These are phyloP conservation scores for Meganola albula DNA, from an alignment of 2,888 invertebrate genomes.

Conservation along the genomic window DNA sequence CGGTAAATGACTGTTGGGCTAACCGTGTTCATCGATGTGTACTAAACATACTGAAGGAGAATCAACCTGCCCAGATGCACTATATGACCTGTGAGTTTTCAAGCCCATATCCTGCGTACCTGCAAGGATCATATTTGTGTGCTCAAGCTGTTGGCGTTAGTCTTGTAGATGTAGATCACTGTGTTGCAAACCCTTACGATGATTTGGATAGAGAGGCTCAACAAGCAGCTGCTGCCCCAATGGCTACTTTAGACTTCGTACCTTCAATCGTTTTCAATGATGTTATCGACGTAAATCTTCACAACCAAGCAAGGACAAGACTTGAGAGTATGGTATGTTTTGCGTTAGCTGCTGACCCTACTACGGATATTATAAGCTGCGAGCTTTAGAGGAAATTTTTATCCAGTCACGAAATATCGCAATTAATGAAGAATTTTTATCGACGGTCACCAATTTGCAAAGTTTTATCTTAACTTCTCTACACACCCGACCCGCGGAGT, in stretches of 20 bases:
- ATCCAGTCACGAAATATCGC: conserved; percentile 4
- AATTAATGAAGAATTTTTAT: conserved; percentile 11
- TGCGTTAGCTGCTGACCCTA: conserved; percentile 45
- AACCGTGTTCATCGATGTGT: conserved; percentile 63
- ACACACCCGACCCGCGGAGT: too few species aligned
- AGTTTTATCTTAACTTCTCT: conserved; percentile 55
- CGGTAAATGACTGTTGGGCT: conserved; percentile 55
- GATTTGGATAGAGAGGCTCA: conserved; percentile 45
- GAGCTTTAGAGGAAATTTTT: conserved; percentile 24
- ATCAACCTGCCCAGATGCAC: conserved; percentile 47
- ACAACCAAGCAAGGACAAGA: conserved; percentile 31
- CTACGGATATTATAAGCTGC: conserved; percentile 43
- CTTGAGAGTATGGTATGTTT: conserved; percentile 48
- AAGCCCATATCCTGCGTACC: conserved; percentile 36
- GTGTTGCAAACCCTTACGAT: conserved; percentile 43
- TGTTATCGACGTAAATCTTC: conserved; percentile 25
- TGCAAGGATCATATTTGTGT: conserved; percentile 44
- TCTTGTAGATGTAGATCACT: conserved; percentile 46
- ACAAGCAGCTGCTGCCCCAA: conserved; percentile 36
- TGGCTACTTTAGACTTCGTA: conserved; percentile 43
- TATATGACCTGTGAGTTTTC: conserved; percentile 64
- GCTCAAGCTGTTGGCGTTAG: conserved; percentile 44
- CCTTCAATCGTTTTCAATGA: conserved; percentile 57
- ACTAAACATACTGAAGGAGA: conserved; percentile 39
- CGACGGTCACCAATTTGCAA: conserved; percentile 33